These are phyloP conservation scores for Pantherophis alleghaniensis DNA, from an alignment of 2,797 vertebrate species.

Conservation along the genomic window DNA sequence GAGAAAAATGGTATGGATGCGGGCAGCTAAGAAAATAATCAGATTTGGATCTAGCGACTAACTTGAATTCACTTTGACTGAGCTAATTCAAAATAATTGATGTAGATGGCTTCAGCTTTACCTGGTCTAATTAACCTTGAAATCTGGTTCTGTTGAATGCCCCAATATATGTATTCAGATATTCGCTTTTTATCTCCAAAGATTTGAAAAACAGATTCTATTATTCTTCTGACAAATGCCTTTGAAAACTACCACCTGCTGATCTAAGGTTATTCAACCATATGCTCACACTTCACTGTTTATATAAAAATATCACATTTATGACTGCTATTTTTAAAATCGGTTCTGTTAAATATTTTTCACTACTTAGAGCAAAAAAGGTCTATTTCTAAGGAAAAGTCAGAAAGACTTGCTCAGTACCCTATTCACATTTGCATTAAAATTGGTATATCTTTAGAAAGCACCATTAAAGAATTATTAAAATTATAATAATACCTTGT, in stretches of 20 bases:
- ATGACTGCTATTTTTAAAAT: conserved; percentile 17
- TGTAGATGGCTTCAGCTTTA: background rate
- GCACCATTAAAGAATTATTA: background rate
- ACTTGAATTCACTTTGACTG: background rate
- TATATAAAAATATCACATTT: conserved; percentile 20
- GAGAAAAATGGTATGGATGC: no score
- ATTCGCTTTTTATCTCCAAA: conserved; percentile 6
- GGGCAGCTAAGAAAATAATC: background rate
- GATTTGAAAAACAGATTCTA: conserved; percentile 1
- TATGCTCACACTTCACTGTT: conserved; percentile 3
- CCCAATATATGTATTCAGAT: background rate
- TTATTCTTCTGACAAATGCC: background rate
- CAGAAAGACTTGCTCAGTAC: background rate
- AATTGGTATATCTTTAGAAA: background rate
- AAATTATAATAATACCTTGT: background rate
- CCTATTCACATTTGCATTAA: background rate
- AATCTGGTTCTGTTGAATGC: conserved; percentile 1
- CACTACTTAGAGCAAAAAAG: background rate
- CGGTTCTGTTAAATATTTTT: background rate
- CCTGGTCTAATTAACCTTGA: background rate
- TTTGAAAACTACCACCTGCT: conserved; percentile 14
- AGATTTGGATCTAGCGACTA: background rate
- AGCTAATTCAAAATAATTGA: background rate
- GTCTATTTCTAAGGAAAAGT: background rate
- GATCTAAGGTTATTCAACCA: conserved; percentile 1